These are phyloP conservation scores for Catharus fuscescens DNA, from an alignment of 2,113 vertebrate species.

Conservation along the genomic window DNA sequence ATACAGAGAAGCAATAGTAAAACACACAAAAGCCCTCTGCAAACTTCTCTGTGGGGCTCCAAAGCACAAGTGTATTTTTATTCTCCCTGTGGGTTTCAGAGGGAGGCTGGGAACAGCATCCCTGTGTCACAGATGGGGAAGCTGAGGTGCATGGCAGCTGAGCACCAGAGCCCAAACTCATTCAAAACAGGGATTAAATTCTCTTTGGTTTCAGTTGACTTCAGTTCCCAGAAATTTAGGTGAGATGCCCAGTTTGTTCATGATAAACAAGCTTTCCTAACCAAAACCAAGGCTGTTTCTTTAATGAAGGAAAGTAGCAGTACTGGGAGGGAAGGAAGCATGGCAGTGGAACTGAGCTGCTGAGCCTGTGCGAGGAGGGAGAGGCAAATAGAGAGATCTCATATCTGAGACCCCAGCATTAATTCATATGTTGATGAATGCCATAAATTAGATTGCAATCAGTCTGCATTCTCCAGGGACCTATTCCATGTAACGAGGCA, in stretches of 20 bases:
- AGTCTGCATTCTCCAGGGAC: conserved; percentile 60
- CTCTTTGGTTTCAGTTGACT: neutral
- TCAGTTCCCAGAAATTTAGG: neutral
- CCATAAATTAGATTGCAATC: conserved; percentile 76
- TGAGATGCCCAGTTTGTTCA: neutral
- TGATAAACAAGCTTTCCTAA: neutral
- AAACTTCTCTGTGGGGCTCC: neutral
- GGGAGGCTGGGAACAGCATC: neutral
- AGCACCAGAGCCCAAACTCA: neutral
- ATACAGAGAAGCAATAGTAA: neutral
- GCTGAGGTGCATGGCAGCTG: neutral
- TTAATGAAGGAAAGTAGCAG: neutral
- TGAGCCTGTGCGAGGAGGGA: rapidly evolving
- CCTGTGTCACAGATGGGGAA: neutral
- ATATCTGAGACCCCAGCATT: conserved; percentile 56
- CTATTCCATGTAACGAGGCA: conserved; percentile 55
- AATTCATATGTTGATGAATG: conserved; percentile 74
- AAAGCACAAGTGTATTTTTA: conserved; percentile 16
- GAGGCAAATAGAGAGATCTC: conserved; percentile 23
- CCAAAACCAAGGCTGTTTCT: neutral
- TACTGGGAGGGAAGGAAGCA: neutral
- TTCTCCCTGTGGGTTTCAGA: neutral
- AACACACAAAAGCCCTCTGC: conserved; percentile 29
- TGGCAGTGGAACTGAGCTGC: neutral
- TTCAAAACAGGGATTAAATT: neutral